These are phyloP conservation scores for Bilobella aurantiaca DNA, from an alignment of 1,140 invertebrate genomes.

Conservation along the genomic window DNA sequence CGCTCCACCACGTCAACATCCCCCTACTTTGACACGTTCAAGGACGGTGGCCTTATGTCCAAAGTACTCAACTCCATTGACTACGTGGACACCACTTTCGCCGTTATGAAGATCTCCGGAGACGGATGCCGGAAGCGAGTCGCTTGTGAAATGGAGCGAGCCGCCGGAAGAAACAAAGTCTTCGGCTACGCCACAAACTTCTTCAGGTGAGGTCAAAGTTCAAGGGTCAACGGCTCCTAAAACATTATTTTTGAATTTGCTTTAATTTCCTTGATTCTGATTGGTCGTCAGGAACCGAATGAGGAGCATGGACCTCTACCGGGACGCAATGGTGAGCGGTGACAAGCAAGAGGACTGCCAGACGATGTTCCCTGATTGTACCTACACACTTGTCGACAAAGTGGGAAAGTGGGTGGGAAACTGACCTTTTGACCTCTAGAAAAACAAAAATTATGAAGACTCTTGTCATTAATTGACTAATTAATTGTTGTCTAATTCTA, in stretches of 20 bases:
- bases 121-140: constrained; percentile 34
- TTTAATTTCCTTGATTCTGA: not conserved
- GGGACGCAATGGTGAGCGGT: constrained; percentile 31
- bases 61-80: constrained; percentile 35
- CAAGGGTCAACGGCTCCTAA: not conserved
- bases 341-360: constrained; percentile 33
- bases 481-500: constrained; percentile 1
- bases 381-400: constrained; percentile 35
- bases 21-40: constrained; percentile 34
- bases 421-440: not conserved
- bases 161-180: constrained; percentile 34
- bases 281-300: constrained; percentile 28
- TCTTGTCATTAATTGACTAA: not conserved
- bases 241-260: too few species aligned
- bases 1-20: constrained; percentile 21
- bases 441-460: not conserved
- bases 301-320: constrained; percentile 36
- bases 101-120: constrained; percentile 34
- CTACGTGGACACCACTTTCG: constrained; percentile 36
- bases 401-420: constrained; percentile 32
- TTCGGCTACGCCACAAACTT: constrained; percentile 34
- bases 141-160: constrained; percentile 35
- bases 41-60: constrained; percentile 33
- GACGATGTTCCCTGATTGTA: constrained; percentile 30
- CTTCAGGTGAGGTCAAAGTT: constrained; percentile 36